A percentile compares a stretch with the other conserved stretches of the same genome.
Conservation (phyloP, 2,888 invertebrate species). For the Calameuta idolon region DNA sequence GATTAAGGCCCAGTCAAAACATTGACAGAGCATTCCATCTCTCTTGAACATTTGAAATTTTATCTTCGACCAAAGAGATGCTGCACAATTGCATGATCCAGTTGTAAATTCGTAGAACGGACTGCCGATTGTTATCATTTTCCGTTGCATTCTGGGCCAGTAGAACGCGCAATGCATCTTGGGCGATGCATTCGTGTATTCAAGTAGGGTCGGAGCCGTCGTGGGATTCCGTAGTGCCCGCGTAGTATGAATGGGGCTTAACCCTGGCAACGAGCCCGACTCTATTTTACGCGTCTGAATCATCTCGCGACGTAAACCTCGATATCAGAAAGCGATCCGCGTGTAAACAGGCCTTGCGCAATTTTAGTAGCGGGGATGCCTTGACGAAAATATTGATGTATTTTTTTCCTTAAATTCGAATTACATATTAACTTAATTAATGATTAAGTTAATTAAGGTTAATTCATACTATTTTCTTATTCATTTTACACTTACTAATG, state of each 20-base stretch:
- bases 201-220: not conserved
- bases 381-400: not conserved
- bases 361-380: not conserved
- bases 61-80: not conserved
- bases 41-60: not conserved
- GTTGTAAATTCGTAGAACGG: not conserved
- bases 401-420: not conserved
- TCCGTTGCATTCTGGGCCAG: not conserved
- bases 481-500: constrained; percentile 51
- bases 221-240: not conserved
- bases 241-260: constrained; percentile 30
- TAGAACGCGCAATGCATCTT: not conserved
- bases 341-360: constrained; percentile 3
- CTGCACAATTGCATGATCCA: not conserved
- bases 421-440: not conserved
- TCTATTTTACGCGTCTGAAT: constrained; percentile 43
- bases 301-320: constrained; percentile 24
- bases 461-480: not conserved
- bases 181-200: not conserved
- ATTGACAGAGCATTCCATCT: not conserved
- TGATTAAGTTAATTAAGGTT: not conserved
- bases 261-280: constrained; percentile 37
- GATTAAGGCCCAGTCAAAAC: not conserved
- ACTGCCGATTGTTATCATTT: not conserved
- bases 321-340: not conserved